Evolutionary conservation across 2,888 invertebrate genomes (phyloP), one percentile per base, ranked within the genome.

Genomic region (Lepidocyrtoides sp.): DNA sequence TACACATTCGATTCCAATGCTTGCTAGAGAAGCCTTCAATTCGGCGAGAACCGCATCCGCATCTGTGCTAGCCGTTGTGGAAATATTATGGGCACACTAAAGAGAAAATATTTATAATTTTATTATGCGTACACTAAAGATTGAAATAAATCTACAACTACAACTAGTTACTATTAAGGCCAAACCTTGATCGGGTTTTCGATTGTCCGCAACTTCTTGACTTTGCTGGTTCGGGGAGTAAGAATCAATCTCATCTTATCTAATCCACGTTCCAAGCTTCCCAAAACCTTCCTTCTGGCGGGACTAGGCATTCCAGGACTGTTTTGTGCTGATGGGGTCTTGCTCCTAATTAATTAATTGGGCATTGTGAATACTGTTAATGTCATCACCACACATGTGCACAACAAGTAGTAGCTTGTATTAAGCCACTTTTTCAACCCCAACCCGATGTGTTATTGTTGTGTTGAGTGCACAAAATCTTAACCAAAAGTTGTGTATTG

Each of bases 231-330:
- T 93, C 96, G 96, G 0, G 97, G 97, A 0, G 97, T 97, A 54
- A 98, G 95, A 94, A 97, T 96, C 93, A 96, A 96, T 93, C 96
- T 96, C 93, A 98, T 96, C 91, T 96, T 96, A 94, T 97, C 96
- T 91, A 97, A 95, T 48, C 97, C 96, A 89, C 97, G 96, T 95
- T 97, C 97, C 88, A 97, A 96, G 94, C 97, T 97, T 54, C 97
- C 97, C 95, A 97, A 96, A 89, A 97, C 96, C 94, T 96, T 96
- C 86, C 96, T 95, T 29, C 92, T 86, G 0, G 96, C 96, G 88
- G 96, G 96, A 82, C 96, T 94, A 29, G 88, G 84, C 82, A 91
- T 48, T 5, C 87, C 91, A 29, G 93, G 92, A 51, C 91, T 93
- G 14, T 84, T 51, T 20, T 81, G 87, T 17, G 23, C 41, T 0